Evolutionary conservation across 2,797 vertebrate genomes (phyloP), one percentile per base, ranked within the genome.

Genomic region (Myiothlypis coronata): DNA sequence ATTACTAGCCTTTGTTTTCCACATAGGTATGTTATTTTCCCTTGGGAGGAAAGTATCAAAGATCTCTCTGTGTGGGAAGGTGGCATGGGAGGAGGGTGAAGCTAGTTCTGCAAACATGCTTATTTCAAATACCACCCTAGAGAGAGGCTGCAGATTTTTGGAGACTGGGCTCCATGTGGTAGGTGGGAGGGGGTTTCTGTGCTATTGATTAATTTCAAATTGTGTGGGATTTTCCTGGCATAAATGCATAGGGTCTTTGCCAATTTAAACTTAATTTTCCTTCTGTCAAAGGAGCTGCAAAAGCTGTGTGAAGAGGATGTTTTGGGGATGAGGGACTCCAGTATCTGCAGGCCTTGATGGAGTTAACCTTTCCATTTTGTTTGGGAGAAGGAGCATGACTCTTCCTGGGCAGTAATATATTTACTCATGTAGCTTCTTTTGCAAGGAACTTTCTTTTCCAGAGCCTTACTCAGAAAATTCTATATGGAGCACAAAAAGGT

Each of bases 121-220:
- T 83, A 6, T 85, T 95, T 85, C 68, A 90, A 83, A 89, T 80
- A 78, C 61, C 75, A 68, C 7, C 6, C 18, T 34, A 68, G 39
- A 87, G 57, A 74, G 49, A 80, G 30, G 19, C 11, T 85, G 60
- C 90, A 90, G 89, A 56, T 77, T 92, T 89, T 82, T 92, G 60
- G 60, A 87, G 52, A 43, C 60, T 26, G 34, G 37, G 49, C 55
- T 85, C 92, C 92, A 85, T 96, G 89, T 96, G 95, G 75, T 83
- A 61, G 69, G 93, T 96, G 50, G 92, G 93, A 92, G 69, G 50
- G 89, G 39, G 75, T 94, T 87, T 96, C 86, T 93, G 87, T 75
- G 68, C 76, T 84, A 89, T 91, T 91, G 94, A 95, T 96, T 96
- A 85, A 89, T 92, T 94, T 87, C 57, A 85, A 85, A 87, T 71